Percentiles rank a stretch among this genome's conserved stretches.
These are phyloP conservation scores for Chiridota heheva DNA, from an alignment of 35 echinoderm and acorn worm species.

Conservation along the genomic window DNA sequence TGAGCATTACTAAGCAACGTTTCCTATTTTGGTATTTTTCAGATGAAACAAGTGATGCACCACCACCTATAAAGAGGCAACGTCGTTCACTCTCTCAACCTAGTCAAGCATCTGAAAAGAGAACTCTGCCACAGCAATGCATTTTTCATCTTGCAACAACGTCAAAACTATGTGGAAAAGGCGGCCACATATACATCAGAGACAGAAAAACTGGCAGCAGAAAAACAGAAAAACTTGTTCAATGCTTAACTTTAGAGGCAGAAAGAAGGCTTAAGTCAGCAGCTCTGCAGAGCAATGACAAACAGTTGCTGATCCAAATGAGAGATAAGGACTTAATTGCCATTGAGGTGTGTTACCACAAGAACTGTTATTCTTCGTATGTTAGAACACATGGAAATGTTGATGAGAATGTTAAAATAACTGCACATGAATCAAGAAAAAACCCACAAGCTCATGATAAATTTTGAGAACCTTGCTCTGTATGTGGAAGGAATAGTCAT, in stretches of 20 bases:
- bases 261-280: neutral
- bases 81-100: no score
- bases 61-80: no score
- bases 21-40: no score
- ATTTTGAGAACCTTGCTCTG: no score
- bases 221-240: neutral
- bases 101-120: no score
- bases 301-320: constrained; percentile 1
- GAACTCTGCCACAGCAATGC: no score
- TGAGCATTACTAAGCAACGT: no score
- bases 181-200: constrained; percentile 1
- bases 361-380: constrained; percentile 1
- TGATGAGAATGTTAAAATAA: neutral
- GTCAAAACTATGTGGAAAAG: no score
- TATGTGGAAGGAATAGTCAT: no score
- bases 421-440: neutral
- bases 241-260: constrained; percentile 5
- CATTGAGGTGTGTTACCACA: constrained; percentile 7
- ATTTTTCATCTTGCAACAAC: no score
- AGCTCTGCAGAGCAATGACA: neutral
- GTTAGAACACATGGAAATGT: neutral
- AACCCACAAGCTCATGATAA: no score
- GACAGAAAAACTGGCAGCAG: neutral
- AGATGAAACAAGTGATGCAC: no score
- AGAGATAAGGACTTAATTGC: constrained; percentile 15